Conservation (phyloP, 2,113 vertebrate genomes). For the Elaphurus davidianus region DNA sequence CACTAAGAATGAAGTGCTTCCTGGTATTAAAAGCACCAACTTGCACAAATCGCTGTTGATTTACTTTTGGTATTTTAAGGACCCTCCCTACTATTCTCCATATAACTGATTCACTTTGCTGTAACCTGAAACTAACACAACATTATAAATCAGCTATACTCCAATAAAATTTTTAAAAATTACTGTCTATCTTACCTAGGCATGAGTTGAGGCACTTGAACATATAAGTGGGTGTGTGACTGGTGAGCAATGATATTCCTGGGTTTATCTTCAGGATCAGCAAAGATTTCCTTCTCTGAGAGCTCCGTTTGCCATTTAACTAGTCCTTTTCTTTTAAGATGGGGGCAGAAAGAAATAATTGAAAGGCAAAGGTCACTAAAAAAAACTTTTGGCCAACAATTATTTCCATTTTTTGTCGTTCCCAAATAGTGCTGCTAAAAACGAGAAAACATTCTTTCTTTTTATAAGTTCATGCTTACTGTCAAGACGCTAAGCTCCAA, state of each 20-base stretch:
- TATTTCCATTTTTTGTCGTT: neutral
- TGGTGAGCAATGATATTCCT: neutral
- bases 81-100: neutral
- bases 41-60: neutral
- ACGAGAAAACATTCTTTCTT: neutral
- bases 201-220: neutral
- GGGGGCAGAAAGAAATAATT: neutral
- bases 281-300: neutral
- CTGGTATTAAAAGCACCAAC: neutral
- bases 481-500: neutral
- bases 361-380: neutral
- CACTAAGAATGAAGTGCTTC: neutral
- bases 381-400: neutral
- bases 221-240: neutral
- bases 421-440: neutral
- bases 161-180: neutral
- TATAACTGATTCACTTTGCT: neutral
- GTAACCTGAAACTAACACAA: neutral
- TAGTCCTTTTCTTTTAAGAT: neutral
- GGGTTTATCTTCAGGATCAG: neutral
- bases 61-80: neutral
- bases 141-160: neutral
- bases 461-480: neutral
- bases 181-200: neutral
- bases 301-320: neutral